Conservation (phyloP, 1,140 invertebrate genomes). For the Drosophila kurseongensis region DNA sequence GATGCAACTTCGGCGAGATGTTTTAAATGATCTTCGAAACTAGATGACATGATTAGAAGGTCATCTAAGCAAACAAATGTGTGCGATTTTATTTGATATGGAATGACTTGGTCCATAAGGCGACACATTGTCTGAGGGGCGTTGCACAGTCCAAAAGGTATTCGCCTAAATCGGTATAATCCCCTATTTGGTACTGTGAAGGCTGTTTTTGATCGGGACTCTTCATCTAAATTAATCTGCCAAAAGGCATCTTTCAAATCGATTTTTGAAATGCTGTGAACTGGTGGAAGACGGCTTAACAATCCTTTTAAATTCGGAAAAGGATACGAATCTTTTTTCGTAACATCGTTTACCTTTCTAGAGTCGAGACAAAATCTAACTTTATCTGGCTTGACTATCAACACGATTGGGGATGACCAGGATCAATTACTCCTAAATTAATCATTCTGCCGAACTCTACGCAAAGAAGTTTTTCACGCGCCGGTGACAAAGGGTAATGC, state of each 20-base stretch:
- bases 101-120: neutral
- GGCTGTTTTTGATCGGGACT: neutral
- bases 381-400: constrained; percentile 9
- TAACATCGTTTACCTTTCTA: constrained; percentile 8
- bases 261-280: constrained; percentile 3
- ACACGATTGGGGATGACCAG: constrained; percentile 11
- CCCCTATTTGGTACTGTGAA: neutral
- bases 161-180: neutral
- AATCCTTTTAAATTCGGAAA: constrained; percentile 7
- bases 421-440: constrained; percentile 4
- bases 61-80: neutral
- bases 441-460: constrained; percentile 8
- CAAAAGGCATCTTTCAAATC: constrained; percentile 4
- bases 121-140: neutral
- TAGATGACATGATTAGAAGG: neutral
- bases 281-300: neutral
- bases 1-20: neutral
- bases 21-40: neutral
- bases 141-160: no score
- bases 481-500: constrained; percentile 4
- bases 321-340: constrained; percentile 13
- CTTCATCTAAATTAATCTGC: constrained; percentile 1
- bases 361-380: constrained; percentile 8
- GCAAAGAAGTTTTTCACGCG: neutral
- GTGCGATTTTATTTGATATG: neutral